These are phyloP conservation scores for Tetramorium bicarinatum DNA, from an alignment of 2,888 invertebrate species.

Conservation along the genomic window DNA sequence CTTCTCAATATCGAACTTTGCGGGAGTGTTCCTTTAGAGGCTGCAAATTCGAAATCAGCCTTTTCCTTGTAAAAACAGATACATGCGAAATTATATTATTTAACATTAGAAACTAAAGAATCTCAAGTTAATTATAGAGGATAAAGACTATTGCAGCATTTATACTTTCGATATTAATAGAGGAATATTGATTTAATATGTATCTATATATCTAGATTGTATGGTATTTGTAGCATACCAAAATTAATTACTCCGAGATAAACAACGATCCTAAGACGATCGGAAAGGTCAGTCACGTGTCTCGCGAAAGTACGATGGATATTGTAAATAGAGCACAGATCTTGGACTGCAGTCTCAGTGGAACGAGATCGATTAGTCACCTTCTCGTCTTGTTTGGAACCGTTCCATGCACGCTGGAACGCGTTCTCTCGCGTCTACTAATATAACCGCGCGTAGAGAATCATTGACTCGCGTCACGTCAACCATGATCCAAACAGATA, in stretches of 20 bases:
- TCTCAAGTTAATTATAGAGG: not conserved
- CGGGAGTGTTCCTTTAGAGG: not conserved
- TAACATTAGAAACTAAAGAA: not conserved
- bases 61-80: not conserved
- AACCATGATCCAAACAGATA: constrained; percentile 18
- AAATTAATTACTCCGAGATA: constrained; percentile 50
- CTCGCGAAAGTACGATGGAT: constrained; percentile 26
- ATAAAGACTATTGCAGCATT: not conserved
- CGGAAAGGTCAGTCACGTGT: constrained; percentile 26
- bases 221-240: not conserved
- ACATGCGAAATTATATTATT: not conserved
- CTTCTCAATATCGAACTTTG: not conserved
- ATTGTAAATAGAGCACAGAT: constrained; percentile 61
- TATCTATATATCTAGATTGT: not conserved
- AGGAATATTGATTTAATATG: not conserved
- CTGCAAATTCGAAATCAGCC: not conserved
- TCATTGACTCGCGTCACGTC: constrained; percentile 55
- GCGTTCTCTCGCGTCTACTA: constrained; percentile 16
- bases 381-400: constrained; percentile 60
- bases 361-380: constrained; percentile 61
- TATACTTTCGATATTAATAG: not conserved
- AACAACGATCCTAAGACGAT: constrained; percentile 27
- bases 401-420: constrained; percentile 46
- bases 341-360: constrained; percentile 49
- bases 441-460: constrained; percentile 45